Percentiles rank a stretch among this genome's conserved stretches.
Conservation (phyloP, 92 coral and sea anemone genomes). For the Meandrina meandrites region DNA sequence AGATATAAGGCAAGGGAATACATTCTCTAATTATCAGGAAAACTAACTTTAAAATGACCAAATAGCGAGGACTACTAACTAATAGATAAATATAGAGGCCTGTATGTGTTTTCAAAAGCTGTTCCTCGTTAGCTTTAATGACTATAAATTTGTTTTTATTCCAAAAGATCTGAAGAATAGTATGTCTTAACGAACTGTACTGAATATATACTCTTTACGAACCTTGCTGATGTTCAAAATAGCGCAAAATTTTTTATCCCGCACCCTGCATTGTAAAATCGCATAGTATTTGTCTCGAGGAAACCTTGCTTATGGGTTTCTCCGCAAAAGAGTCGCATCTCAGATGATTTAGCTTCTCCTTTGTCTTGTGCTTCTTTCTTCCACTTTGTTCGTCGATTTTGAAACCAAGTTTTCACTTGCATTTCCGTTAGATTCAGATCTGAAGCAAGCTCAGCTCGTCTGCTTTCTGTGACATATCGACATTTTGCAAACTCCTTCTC, state of each 20-base stretch:
- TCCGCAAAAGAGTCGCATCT: background rate
- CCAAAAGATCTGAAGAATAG: background rate
- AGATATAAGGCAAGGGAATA: background rate
- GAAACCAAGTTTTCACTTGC: constrained; percentile 62
- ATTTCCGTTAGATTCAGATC: constrained; percentile 56
- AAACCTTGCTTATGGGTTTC: background rate
- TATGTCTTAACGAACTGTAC: background rate
- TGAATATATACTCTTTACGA: background rate
- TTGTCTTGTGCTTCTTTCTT: constrained; percentile 49
- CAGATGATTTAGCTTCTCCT: background rate
- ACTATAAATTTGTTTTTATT: background rate
- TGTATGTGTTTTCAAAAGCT: background rate
- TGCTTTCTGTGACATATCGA: constrained; percentile 47
- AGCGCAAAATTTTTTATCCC: background rate
- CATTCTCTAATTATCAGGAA: background rate
- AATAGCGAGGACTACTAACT: background rate
- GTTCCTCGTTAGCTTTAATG: background rate
- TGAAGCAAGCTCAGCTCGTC: constrained; percentile 49
- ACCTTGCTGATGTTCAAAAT: background rate
- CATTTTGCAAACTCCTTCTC: constrained; percentile 48
- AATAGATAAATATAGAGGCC: background rate
- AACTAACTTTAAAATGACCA: background rate
- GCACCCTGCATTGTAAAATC: background rate
- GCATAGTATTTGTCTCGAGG: background rate
- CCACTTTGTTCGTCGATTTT: constrained; percentile 60